Base-by-base conservation (phyloP, 2,888 invertebrate genomes). In the Lordiphosa fenestrarum region DNA sequence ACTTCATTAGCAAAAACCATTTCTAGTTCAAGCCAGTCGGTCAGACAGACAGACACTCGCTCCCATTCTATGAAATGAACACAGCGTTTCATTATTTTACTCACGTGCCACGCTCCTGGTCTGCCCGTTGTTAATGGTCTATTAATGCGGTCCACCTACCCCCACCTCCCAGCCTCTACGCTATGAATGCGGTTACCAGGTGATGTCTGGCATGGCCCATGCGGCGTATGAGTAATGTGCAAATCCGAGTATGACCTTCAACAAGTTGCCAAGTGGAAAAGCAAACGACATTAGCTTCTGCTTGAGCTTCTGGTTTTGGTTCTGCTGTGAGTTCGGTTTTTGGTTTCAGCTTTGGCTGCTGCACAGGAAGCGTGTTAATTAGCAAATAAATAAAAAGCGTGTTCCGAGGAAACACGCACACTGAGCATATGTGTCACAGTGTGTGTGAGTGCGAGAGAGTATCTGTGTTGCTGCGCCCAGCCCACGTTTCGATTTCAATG, bases 341-440 rank as follows among this genome's bases (percentile, higher is more conserved):
- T 30, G 36, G 58, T 42, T 41, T 41, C 46, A 10, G 13, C 33
- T 30, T 15, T 25, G 5, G 13, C 19, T 37, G 40, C 53, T 47
- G 54, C 65, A 61, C 64, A 75, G 77, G 66, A 80, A 72, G 56
- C 70, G 73, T 76, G 80, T 75, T 77, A 83, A 77, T 77, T 77
- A 83, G 77, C 76, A 80, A 75, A 83, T 83, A 77, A 72, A 80
- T 75, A 77, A 76, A 67, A 59, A 59, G 44, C 50, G 55, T 66
- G 62, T 69, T 62, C 62, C 82, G 36, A 60, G 54, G 50, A 63
- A 71, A 62, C 64, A 75, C 78, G 71, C 77, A 63, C 69, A 49
- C 42, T 35, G 37, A 41, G 41, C 60, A 54, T 35, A 54, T 67
- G 51, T 53, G 42, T 48, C 30, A 30, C 30, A 9, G 12, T 46